Evolutionary conservation across 2,888 invertebrate genomes (phyloP).

Genomic region (Diarsia rubi): DNA sequence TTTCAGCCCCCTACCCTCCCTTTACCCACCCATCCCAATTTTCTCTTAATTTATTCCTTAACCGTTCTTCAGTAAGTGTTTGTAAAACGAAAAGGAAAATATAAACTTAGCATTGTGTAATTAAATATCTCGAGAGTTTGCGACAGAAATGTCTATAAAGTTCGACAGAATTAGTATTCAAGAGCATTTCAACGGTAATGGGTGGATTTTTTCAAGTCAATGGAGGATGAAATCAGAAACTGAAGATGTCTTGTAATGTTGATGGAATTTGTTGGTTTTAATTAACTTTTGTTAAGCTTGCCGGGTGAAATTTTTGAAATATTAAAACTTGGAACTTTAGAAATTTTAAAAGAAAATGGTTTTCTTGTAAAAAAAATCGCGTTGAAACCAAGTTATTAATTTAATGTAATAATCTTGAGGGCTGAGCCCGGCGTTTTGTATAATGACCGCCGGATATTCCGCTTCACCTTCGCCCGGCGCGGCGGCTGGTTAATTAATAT

Average conservation of each 20-base stretch:
- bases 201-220: constrained; percentile 1
- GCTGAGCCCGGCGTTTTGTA: neutral
- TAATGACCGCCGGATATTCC: neutral
- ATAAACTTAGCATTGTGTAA: neutral
- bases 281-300: neutral
- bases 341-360: neutral
- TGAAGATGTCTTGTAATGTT: neutral
- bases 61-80: constrained; percentile 34
- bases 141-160: constrained; percentile 14
- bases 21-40: neutral
- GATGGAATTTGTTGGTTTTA: neutral
- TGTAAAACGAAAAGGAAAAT: constrained; percentile 43
- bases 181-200: constrained; percentile 9
- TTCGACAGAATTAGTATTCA: constrained; percentile 25
- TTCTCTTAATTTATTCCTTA: neutral
- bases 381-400: neutral
- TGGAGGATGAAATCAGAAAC: constrained; percentile 8
- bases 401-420: neutral
- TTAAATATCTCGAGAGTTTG: constrained; percentile 13
- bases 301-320: neutral
- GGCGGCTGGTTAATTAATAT: neutral
- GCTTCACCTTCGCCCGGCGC: neutral
- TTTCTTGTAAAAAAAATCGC: neutral
- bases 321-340: neutral
- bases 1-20: neutral